Evolutionary conservation across 30 jellyfish, hydroid and myxozoan genomes (phyloP).

Genomic region (Rhopilema esculentum): DNA sequence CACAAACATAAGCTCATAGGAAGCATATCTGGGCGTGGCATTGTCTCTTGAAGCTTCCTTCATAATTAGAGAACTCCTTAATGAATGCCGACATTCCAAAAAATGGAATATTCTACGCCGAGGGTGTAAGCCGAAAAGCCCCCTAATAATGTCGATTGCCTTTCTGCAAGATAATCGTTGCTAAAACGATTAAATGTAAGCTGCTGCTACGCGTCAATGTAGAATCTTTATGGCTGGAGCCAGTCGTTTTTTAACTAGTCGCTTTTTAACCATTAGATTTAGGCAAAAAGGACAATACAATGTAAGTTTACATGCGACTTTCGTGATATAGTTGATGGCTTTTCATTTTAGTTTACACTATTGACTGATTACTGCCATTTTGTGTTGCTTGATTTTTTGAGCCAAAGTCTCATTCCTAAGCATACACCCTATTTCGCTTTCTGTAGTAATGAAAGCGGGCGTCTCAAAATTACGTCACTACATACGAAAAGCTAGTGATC

Average conservation of each 20-base stretch:
- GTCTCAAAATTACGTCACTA: no score
- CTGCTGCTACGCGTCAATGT: neutral
- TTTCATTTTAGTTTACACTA: no score
- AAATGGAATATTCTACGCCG: neutral
- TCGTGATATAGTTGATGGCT: no score
- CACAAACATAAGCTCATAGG: neutral
- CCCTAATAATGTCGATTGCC: slow-evolving; percentile 11
- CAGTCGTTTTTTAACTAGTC: neutral
- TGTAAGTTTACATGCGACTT: no score
- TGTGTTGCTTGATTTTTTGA: no score
- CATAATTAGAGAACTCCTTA: neutral
- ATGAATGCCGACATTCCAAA: slow-evolving; percentile 23
- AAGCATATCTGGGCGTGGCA: neutral
- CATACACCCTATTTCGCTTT: no score
- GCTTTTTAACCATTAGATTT: no score
- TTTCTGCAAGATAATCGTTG: slow-evolving; percentile 7
- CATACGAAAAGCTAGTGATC: neutral
- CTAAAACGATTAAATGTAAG: slow-evolving; percentile 9
- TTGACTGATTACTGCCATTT: no score
- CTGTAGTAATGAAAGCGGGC: no score
- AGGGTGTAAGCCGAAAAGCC: neutral
- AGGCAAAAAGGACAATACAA: no score
- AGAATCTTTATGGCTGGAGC: neutral
- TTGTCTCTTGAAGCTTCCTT: neutral
- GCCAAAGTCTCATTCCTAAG: no score